Evolutionary conservation across 2,888 invertebrate genomes (phyloP).

Genomic region (Anarsia innoxiella): DNA sequence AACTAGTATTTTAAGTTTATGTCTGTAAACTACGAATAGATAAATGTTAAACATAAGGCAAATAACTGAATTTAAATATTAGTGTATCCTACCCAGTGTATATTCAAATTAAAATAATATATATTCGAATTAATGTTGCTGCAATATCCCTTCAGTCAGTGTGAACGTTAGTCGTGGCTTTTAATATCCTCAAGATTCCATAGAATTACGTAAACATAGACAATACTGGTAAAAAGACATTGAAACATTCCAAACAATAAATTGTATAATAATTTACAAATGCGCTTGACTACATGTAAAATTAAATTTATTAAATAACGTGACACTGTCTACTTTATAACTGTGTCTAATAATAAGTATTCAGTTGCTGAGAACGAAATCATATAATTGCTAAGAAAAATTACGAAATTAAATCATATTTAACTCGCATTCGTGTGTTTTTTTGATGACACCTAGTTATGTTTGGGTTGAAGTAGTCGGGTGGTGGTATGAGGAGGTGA

Average conservation of each 20-base stretch:
- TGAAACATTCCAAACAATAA: constrained; percentile 58
- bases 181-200: constrained; percentile 49
- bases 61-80: constrained; percentile 36
- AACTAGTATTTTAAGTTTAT: constrained; percentile 57
- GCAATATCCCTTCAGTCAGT: constrained; percentile 21
- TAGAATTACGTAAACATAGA: constrained; percentile 22
- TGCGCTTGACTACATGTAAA: constrained; percentile 66
- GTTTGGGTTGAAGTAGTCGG: constrained; percentile 21
- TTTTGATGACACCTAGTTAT: constrained; percentile 8
- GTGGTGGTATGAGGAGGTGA: constrained; percentile 48
- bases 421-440: constrained; percentile 49
- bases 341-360: constrained; percentile 65
- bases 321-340: constrained; percentile 57
- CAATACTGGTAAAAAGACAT: constrained; percentile 40
- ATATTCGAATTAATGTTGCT: constrained; percentile 27
- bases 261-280: constrained; percentile 47
- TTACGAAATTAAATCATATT: constrained; percentile 75
- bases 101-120: constrained; percentile 25
- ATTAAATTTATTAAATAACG: constrained; percentile 47
- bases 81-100: constrained; percentile 35
- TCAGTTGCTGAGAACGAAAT: constrained; percentile 70
- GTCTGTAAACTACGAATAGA: constrained; percentile 61
- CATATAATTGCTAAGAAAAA: constrained; percentile 73
- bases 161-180: constrained; percentile 32
- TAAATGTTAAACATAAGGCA: constrained; percentile 50